Evolutionary conservation across 2,888 invertebrate genomes (phyloP).

Genomic region (Rhyacophila evoluta): DNA sequence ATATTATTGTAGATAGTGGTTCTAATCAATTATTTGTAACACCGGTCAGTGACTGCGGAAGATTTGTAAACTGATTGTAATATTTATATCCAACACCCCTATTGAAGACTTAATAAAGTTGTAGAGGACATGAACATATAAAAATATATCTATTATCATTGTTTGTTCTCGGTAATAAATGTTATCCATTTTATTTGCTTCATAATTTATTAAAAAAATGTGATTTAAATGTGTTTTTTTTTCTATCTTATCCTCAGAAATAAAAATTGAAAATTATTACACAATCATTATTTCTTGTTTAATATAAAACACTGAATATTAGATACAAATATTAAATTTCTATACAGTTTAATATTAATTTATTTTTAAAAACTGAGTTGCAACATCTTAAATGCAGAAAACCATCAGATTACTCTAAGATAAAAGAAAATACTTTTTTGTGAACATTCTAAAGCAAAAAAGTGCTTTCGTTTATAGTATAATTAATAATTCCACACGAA

Average conservation of each 20-base stretch:
- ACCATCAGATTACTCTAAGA: neutral
- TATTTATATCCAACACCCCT: neutral
- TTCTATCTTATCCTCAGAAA: neutral
- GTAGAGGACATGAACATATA: slow-evolving; percentile 15
- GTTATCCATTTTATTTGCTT: slow-evolving; percentile 51
- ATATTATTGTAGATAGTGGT: slow-evolving; percentile 36
- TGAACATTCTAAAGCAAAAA: slow-evolving; percentile 20
- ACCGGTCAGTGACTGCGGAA: neutral
- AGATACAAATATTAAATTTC: slow-evolving; percentile 24
- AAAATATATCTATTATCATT: slow-evolving; percentile 41
- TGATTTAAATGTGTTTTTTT: slow-evolving; percentile 30
- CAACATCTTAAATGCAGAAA: slow-evolving; percentile 11
- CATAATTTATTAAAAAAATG: slow-evolving; percentile 53
- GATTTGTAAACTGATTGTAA: neutral
- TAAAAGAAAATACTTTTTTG: slow-evolving; percentile 15
- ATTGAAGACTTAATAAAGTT: neutral
- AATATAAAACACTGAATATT: slow-evolving; percentile 19
- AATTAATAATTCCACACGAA: slow-evolving; percentile 6
- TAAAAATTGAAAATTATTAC: slow-evolving; percentile 20
- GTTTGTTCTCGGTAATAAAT: slow-evolving; percentile 51
- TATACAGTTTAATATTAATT: slow-evolving; percentile 22
- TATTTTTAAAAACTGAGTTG: slow-evolving; percentile 7
- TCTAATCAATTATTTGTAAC: slow-evolving; percentile 12
- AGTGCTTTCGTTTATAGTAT: neutral
- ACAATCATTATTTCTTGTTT: slow-evolving; percentile 22